phyloP scores from a whole-genome alignment of 2,888 invertebrate species.

The Listrodromus nycthemerus region DNA sequence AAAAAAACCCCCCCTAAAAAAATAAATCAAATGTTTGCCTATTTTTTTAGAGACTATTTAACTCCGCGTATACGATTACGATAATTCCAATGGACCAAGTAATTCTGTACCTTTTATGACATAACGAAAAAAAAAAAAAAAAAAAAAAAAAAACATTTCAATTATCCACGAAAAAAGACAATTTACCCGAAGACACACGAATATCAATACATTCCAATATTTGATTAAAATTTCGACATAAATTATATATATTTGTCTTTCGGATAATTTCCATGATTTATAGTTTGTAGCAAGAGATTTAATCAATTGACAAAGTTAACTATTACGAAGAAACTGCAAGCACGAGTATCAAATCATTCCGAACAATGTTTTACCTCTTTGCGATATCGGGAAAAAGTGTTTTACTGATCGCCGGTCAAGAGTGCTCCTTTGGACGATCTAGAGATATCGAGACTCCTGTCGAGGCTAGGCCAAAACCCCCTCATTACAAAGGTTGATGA shows the following conservation, averaged over 20 bases:
- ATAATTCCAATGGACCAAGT: constrained; percentile 67
- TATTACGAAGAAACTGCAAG: constrained; percentile 23
- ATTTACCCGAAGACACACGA: constrained; percentile 41
- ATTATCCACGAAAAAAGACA: constrained; percentile 45
- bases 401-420: neutral
- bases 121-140: constrained; percentile 52
- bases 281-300: constrained; percentile 24
- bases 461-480: constrained; percentile 70
- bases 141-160: constrained; percentile 40
- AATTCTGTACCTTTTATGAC: constrained; percentile 64
- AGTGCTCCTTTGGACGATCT: constrained; percentile 46
- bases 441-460: constrained; percentile 63
- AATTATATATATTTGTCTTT: neutral
- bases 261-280: constrained; percentile 14
- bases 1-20: constrained; percentile 21
- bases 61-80: constrained; percentile 63
- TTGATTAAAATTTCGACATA: constrained; percentile 38
- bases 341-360: constrained; percentile 60
- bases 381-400: neutral
- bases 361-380: constrained; percentile 13
- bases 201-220: constrained; percentile 61
- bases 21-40: constrained; percentile 48
- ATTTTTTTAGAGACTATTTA: constrained; percentile 64
- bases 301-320: constrained; percentile 16
- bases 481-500: constrained; percentile 71